Percentiles rank a stretch among this genome's conserved stretches.
These are phyloP conservation scores for Bombyx mandarina DNA, from an alignment of 1,140 invertebrate genomes.

Conservation along the genomic window DNA sequence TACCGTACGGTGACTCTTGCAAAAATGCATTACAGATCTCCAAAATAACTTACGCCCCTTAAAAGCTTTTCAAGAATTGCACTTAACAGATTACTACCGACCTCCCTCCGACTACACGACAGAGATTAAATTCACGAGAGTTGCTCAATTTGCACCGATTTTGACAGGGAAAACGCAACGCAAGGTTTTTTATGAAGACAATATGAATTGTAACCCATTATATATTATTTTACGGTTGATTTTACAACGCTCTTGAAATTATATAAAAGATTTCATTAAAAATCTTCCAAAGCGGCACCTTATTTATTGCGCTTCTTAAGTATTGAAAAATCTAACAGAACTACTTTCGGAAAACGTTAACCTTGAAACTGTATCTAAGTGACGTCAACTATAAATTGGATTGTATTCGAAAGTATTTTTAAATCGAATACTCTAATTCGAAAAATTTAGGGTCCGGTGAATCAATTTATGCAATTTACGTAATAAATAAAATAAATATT, in stretches of 20 bases:
- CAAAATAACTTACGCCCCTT: constrained; percentile 43
- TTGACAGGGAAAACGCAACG: constrained; percentile 44
- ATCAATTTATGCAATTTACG: too few species aligned
- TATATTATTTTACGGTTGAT: constrained; percentile 46
- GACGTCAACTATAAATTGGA: too few species aligned
- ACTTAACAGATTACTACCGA: constrained; percentile 36
- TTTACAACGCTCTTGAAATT: constrained; percentile 40
- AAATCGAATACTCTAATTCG: too few species aligned
- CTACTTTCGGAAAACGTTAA: too few species aligned
- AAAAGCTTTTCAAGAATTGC: constrained; percentile 49
- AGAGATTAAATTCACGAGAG: constrained; percentile 32
- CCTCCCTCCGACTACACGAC: constrained; percentile 24
- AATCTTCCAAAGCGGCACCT: constrained; percentile 47
- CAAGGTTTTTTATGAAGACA: constrained; percentile 23
- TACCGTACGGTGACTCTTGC: constrained; percentile 35
- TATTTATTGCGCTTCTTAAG: constrained; percentile 50
- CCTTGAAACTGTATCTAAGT: too few species aligned
- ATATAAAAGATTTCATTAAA: constrained; percentile 57
- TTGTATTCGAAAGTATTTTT: too few species aligned
- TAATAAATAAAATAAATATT: too few species aligned
- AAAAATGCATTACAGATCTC: constrained; percentile 61
- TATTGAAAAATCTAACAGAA: too few species aligned
- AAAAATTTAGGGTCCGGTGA: too few species aligned
- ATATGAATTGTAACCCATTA: too few species aligned
- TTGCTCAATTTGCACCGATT: constrained; percentile 55